These are phyloP conservation scores for Choristoneura fumiferana DNA, from an alignment of 1,140 invertebrate species.

Conservation along the genomic window DNA sequence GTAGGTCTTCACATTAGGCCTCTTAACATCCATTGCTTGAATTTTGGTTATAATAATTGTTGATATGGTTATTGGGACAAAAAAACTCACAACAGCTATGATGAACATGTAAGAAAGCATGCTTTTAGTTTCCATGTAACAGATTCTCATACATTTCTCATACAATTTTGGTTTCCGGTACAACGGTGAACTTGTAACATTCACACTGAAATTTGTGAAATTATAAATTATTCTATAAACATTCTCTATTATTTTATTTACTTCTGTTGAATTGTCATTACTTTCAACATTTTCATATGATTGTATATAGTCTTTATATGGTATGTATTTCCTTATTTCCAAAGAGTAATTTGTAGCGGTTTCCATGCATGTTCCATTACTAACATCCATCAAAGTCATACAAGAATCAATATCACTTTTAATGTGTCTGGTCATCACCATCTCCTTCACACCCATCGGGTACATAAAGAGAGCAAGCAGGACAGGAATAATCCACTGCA, in stretches of 20 bases:
- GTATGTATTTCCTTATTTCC: constrained; percentile 42
- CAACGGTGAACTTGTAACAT: constrained; percentile 37
- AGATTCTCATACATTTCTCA: constrained; percentile 56
- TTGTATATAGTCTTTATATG: constrained; percentile 42
- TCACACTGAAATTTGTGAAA: constrained; percentile 50
- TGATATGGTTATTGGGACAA: constrained; percentile 66
- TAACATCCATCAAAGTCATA: constrained; percentile 51
- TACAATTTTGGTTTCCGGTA: constrained; percentile 44
- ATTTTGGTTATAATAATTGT: constrained; percentile 66
- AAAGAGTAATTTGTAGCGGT: constrained; percentile 28
- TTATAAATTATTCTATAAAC: constrained; percentile 56
- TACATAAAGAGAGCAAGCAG: constrained; percentile 53
- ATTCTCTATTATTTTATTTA: constrained; percentile 51
- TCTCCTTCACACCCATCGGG: constrained; percentile 45
- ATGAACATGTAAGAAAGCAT: constrained; percentile 61
- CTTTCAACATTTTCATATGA: constrained; percentile 37
- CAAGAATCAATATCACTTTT: constrained; percentile 42
- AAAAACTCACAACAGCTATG: constrained; percentile 56
- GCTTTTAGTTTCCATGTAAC: constrained; percentile 56
- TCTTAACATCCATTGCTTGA: constrained; percentile 53
- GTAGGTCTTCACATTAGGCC: constrained; percentile 50
- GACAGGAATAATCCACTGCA: constrained; percentile 62
- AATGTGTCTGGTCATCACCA: constrained; percentile 34
- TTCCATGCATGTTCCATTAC: constrained; percentile 37
- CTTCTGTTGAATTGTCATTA: constrained; percentile 37